Evolutionary conservation across 2,888 invertebrate species (phyloP).

Genomic region (Acronicta aceris): DNA sequence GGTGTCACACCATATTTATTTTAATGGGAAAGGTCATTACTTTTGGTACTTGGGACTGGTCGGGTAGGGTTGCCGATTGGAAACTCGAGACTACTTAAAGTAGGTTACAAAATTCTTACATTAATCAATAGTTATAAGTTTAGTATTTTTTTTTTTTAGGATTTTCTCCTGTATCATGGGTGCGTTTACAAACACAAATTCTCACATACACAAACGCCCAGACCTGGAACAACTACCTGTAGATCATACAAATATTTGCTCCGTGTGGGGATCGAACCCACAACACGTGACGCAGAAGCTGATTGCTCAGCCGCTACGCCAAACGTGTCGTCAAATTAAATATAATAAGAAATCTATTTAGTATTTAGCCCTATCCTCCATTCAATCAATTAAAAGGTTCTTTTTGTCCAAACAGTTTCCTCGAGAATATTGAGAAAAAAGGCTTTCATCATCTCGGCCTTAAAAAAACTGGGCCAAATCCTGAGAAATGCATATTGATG

Average conservation of each 20-base stretch:
- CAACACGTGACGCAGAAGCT: too few relatives aligned
- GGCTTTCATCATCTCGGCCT: conserved; percentile 15
- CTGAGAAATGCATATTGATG: conserved; percentile 56
- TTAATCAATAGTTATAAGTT: too few relatives aligned
- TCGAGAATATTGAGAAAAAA: conserved; percentile 3
- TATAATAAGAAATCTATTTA: background rate
- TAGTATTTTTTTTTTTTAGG: too few relatives aligned
- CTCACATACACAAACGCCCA: too few relatives aligned
- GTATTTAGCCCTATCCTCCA: background rate
- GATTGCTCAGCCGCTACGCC: too few relatives aligned
- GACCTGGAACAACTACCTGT: too few relatives aligned
- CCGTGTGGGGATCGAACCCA: too few relatives aligned
- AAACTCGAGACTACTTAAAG: background rate
- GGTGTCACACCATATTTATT: conserved; percentile 59
- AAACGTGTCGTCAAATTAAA: too few relatives aligned
- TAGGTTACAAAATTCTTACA: too few relatives aligned
- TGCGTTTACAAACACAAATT: too few relatives aligned
- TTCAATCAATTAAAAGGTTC: background rate
- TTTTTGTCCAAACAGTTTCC: background rate
- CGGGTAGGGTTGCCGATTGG: conserved; percentile 31
- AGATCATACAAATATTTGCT: too few relatives aligned
- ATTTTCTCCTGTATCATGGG: too few relatives aligned
- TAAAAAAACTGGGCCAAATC: conserved; percentile 52
- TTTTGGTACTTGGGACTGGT: conserved; percentile 42
- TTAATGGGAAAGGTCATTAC: conserved; percentile 55